phyloP scores from a whole-genome alignment of 2,797 vertebrate species.

The Antennarius maculatus region DNA sequence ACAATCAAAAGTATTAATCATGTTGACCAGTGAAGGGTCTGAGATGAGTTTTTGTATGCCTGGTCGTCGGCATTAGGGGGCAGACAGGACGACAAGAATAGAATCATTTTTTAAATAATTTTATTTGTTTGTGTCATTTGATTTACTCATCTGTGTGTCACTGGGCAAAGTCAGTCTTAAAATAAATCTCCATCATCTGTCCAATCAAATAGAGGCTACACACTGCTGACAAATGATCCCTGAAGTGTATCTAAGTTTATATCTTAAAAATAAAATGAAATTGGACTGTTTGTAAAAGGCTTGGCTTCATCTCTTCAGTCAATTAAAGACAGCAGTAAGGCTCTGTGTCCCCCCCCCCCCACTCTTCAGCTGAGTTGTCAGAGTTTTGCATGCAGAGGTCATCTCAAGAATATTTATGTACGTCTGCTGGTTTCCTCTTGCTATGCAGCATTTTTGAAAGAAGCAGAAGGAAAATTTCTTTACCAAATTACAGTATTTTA shows the following conservation, averaged over 20 bases:
- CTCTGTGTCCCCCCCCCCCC: too few relatives aligned
- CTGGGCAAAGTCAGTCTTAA: conserved; percentile 1
- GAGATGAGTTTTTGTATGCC: background rate
- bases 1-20: background rate
- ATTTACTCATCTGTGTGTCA: background rate
- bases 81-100: background rate
- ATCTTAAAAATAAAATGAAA: background rate
- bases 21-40: background rate
- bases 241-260: background rate
- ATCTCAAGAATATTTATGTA: background rate
- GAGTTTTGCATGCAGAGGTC: background rate
- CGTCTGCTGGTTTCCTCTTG: background rate
- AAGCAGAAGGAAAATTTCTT: background rate
- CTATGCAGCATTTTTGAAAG: conserved; percentile 16
- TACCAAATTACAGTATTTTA: background rate
- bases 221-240: background rate
- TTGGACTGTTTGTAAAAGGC: background rate
- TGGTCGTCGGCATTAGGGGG: conserved; percentile 22
- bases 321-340: background rate
- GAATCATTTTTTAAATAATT: background rate
- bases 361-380: background rate
- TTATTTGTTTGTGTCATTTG: background rate
- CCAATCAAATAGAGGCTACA: background rate
- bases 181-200: background rate
- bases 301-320: conserved; percentile 2